Base-by-base conservation (phyloP, 2,797 vertebrate genomes). In the Chromis chromis region DNA sequence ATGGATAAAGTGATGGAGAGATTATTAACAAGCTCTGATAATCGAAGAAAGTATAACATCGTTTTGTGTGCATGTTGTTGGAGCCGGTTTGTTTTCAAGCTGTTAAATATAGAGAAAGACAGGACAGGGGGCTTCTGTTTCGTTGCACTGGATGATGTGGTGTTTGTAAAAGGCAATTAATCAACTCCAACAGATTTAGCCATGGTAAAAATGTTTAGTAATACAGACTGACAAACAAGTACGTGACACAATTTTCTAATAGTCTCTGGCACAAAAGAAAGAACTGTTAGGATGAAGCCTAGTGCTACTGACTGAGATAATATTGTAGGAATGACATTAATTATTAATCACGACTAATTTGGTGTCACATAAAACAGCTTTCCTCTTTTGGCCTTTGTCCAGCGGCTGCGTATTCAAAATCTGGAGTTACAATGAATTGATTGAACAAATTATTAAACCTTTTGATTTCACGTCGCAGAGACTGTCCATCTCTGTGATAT, bases 401-500 rank as follows among this genome's bases (percentile, higher is more conserved):
- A 54, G 67, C 52, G 14, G 59, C 24, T 62, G 31, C 42, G 64
- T 52, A 28, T 64, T 76, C 7, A 27, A 27, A 64, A 62, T 24
- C 22, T 53, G 27, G n/a, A 42, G 22, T 61, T 81, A 53, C 48
- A 19, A 62, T 63, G 10, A 63, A 62, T 72, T 24, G 0, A 64
- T 56, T 66, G 33, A 40, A 4, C 21, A 49, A 74, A 69, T 56
- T 27, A 72, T 66, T 16, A 71, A 76, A 79, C 3, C 33, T 64
- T 66, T 57, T 54, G 16, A 77, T 65, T 56, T 24, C 21, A 55
- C 70, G 56, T 22, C 27, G 22, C 24, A 61, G 57, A 79, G 78
- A 65, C 52, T 46, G 33, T 24, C 13, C 39, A 9, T 70, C 64
- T 74, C 39, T 64, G n/a, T 61, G 72, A 67, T 65, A 79, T 87